Base-by-base conservation (phyloP, 2,797 vertebrate species). In the Pygocentrus nattereri region DNA sequence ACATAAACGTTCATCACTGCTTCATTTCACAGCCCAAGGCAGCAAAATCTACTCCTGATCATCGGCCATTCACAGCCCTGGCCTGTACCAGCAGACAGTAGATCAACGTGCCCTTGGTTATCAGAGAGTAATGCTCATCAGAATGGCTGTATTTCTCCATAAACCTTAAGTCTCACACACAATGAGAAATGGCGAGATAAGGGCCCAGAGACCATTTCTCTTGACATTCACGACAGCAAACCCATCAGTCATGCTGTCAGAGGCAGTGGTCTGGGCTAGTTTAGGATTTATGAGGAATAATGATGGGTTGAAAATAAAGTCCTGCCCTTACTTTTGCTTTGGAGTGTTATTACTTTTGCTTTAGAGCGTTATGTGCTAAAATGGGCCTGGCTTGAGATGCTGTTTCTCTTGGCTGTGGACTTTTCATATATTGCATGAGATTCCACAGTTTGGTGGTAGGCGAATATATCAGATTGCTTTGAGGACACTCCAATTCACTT, bases 211-310 rank as follows among this genome's bases (percentile, higher is more conserved):
- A 95, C 91, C 92, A 93, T 94, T 95, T 92, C 93, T 95, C 92
- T 92, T 95, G 94, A 95, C 94, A 94, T 95, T 94, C 91, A 92
- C 85, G 44, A 93, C 84, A 85, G 92, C 91, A 93, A 92, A 89
- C 93, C 93, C 94, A 95, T 95, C 95, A 93, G 93, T 95, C 95
- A 95, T 94, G 91, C 93, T 95, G 95, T 95, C 95, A 95, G 89
- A 92, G 89, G 85, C 90, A 89, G 88, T 92, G 90, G 91, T 92
- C 90, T 82, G 86, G 87, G 92, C 91, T 92, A 92, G 91, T 93
- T 94, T 94, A 90, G 93, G 89, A 94, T 95, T 94, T 94, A 94
- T 94, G 92, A 95, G 92, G 92, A 95, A 95, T 95, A 95, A 95
- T 93, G 94, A 94, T 90, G 88, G 90, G 86, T 93, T 86, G 89